Percentiles rank a stretch among this genome's conserved stretches.
Conservation (phyloP, 2,888 invertebrate species). For the Nomada ruficornis region DNA sequence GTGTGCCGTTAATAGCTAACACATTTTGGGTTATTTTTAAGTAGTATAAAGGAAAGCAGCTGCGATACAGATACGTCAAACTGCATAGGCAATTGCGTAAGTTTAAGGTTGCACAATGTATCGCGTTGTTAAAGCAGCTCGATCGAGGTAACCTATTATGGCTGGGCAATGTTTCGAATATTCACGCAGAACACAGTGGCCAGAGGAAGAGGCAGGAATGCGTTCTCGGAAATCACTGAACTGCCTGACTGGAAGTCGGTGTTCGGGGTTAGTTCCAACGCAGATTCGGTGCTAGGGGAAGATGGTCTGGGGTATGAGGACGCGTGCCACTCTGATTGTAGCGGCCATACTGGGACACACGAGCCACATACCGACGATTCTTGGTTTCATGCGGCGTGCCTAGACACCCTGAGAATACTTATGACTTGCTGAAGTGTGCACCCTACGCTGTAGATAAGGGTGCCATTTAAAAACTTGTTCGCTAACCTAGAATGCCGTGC, state of each 20-base stretch:
- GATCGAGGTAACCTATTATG: not conserved
- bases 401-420: conserved; percentile 75
- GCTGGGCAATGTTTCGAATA: conserved; percentile 22
- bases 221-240: conserved; percentile 49
- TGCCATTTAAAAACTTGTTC: conserved; percentile 15
- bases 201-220: conserved; percentile 44
- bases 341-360: conserved; percentile 74
- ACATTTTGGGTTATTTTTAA: too few relatives aligned
- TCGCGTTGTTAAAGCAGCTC: not conserved
- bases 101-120: conserved; percentile 1
- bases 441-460: not conserved
- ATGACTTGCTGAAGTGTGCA: conserved; percentile 52
- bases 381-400: conserved; percentile 73
- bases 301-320: conserved; percentile 58
- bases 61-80: too few relatives aligned
- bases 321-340: conserved; percentile 78
- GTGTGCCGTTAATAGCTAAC: too few relatives aligned
- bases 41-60: too few relatives aligned
- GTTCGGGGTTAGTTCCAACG: conserved; percentile 54
- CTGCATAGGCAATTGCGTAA: too few relatives aligned
- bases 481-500: not conserved
- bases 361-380: conserved; percentile 77
- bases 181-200: conserved; percentile 8
- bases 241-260: conserved; percentile 37
- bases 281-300: conserved; percentile 37